Conservation (phyloP, 2,888 invertebrate species). For the Hirtodrosophila alboralis region DNA sequence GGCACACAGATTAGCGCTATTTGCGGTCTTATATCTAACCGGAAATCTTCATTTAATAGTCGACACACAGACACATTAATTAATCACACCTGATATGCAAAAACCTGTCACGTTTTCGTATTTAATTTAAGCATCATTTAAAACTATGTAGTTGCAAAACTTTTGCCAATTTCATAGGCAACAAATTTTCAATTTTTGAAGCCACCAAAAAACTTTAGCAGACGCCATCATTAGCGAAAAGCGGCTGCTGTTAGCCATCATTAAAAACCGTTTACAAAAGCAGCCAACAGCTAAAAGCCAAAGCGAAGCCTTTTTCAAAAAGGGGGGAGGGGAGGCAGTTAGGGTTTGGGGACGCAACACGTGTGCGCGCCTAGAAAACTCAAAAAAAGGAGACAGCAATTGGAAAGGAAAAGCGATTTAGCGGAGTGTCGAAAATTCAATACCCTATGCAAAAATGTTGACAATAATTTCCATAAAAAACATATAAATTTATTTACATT, state of each 20-base stretch:
- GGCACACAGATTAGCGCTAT: constrained; percentile 13
- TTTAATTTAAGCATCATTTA: constrained; percentile 21
- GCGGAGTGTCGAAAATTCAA: too few species aligned
- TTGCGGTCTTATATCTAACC: constrained; percentile 57
- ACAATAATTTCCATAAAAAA: too few species aligned
- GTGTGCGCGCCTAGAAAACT: constrained; percentile 1
- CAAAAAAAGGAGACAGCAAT: constrained; percentile 1
- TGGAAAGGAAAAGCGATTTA: too few species aligned
- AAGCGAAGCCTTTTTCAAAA: constrained; percentile 24
- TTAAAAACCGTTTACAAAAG: constrained; percentile 67
- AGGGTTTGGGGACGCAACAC: constrained; percentile 11
- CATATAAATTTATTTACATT: too few species aligned
- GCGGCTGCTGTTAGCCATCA: constrained; percentile 56
- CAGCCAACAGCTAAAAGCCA: constrained; percentile 18
- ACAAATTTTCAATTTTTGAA: constrained; percentile 41
- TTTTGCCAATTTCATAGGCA: constrained; percentile 44
- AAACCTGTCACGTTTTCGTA: constrained; percentile 26
- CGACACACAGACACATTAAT: constrained; percentile 49
- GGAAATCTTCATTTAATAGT: constrained; percentile 57
- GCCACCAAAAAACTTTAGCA: constrained; percentile 19
- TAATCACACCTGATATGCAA: constrained; percentile 40
- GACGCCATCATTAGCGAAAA: constrained; percentile 38
- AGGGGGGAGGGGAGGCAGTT: not conserved
- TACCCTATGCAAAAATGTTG: too few species aligned
- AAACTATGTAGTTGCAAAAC: constrained; percentile 39